Percentiles rank a stretch among this genome's conserved stretches.
Evolutionary conservation across 2,113 vertebrate genomes (phyloP).

Genomic region (Spea bombifrons): DNA sequence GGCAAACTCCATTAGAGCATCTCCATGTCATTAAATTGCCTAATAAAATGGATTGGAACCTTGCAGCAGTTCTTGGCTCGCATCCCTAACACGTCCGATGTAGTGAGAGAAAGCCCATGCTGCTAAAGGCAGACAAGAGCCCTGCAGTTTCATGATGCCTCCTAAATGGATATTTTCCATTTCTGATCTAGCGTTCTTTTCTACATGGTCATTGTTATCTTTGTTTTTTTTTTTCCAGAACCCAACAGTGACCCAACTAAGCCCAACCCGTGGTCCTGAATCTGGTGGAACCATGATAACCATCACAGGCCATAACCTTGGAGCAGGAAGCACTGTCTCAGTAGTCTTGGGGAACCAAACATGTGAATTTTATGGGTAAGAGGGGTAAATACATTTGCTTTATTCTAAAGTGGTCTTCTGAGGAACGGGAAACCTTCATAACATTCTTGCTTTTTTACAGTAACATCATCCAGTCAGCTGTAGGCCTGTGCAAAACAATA

Average conservation of each 20-base stretch:
- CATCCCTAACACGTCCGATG: constrained; percentile 47
- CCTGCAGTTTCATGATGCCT: too few relatives aligned
- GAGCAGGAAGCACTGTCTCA: constrained; percentile 84
- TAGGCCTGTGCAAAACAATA: too few relatives aligned
- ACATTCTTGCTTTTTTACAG: too few relatives aligned
- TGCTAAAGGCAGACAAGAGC: background rate
- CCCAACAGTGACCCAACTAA: constrained; percentile 79
- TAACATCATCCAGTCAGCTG: too few relatives aligned
- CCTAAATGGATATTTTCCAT: background rate
- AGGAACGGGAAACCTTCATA: too few relatives aligned
- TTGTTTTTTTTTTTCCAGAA: constrained; percentile 65
- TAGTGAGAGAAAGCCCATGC: constrained; percentile 26
- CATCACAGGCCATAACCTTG: constrained; percentile 85
- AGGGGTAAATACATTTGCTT: background rate
- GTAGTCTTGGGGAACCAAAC: constrained; percentile 93
- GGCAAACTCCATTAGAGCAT: constrained; percentile 50
- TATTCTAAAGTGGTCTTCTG: too few relatives aligned
- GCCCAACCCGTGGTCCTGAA: constrained; percentile 85
- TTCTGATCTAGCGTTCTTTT: background rate
- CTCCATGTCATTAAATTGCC: constrained; percentile 44
- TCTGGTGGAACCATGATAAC: constrained; percentile 96
- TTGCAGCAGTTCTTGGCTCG: constrained; percentile 41
- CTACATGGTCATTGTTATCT: background rate
- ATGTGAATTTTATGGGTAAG: constrained; percentile 91
- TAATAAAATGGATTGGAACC: constrained; percentile 53